Base-by-base conservation (phyloP, 2,888 invertebrate species). In the Lepidocyrtinus sp. region DNA sequence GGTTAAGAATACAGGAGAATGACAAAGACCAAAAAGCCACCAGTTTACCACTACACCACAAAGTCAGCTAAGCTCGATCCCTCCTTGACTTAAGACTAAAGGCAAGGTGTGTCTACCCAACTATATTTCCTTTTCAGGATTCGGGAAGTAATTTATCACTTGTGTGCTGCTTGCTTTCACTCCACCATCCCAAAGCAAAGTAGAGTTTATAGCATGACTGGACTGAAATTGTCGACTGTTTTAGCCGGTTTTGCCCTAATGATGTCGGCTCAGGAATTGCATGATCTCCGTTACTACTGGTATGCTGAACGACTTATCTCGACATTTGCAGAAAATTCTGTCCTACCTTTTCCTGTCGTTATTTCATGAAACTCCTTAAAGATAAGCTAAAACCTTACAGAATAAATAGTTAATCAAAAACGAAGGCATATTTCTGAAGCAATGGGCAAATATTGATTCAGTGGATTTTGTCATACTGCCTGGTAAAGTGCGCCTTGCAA, bases 101-200 rank as follows among this genome's bases (percentile, higher is more conserved):
- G 63, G 69, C 69, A 75, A 75, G 75, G 75, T 75, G 70, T 59
- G 70, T 22, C 59, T 76, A 71, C 59, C 36, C 64, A 76, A 17
- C 76, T 77, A 71, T 67, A 62, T 72, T 72, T 77, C 77, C 77
- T 77, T 45, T 61, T 65, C 72, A 62, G 46, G 27, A 70, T 55
- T 67, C 70, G 72, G 77, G 77, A 77, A 77, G 77, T 72, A 72
- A 77, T 77, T 77, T 77, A 77, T 77, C 77, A 72, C 67, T 71
- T 61, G 67, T 26, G 70, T 67, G 15, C 55, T 61, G 67, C 46
- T 77, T 61, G 15, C 55, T 61, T 26, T 36, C 36, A 36, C 36
- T 36, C 12, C 12, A 36, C 36, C 36, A n/a, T n/a, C n/a, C n/a
- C n/a, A n/a, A n/a, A n/a, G n/a, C n/a, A 36, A 36, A 36, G 36